Evolutionary conservation across 2,113 vertebrate species (phyloP).

Genomic region (Ursus arctos): DNA sequence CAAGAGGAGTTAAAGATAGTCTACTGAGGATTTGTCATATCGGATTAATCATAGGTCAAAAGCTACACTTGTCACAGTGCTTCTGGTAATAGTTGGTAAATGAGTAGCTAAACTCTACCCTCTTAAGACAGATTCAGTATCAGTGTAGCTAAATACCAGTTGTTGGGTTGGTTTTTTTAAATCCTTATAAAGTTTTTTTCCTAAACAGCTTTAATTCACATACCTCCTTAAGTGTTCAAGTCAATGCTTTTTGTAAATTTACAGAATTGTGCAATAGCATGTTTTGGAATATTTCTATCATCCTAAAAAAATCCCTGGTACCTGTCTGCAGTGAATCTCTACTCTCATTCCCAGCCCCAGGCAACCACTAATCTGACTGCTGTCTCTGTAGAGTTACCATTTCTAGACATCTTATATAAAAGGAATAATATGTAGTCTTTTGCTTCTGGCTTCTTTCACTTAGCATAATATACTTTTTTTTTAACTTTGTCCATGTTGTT

Average conservation of each 20-base stretch:
- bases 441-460: slow-evolving; percentile 45
- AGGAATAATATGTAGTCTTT: slow-evolving; percentile 19
- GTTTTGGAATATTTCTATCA: slow-evolving; percentile 32
- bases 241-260: slow-evolving; percentile 26
- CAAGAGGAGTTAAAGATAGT: slow-evolving; percentile 44
- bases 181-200: slow-evolving; percentile 2
- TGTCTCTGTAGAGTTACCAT: background rate
- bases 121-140: background rate
- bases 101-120: background rate
- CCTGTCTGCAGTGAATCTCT: background rate
- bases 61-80: background rate
- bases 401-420: background rate
- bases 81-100: background rate
- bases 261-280: background rate
- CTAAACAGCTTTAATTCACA: background rate
- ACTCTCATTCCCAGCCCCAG: background rate
- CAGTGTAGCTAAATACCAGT: background rate
- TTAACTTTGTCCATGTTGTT: slow-evolving; percentile 14
- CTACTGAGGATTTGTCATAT: background rate
- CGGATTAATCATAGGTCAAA: background rate
- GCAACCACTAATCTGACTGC: background rate
- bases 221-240: background rate
- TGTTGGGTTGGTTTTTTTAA: background rate
- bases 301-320: background rate
- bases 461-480: background rate